A percentile compares a stretch with the other conserved stretches of the same genome.
These are phyloP conservation scores for Nemapogon koenigi DNA, from an alignment of 2,888 invertebrate species.

Conservation along the genomic window DNA sequence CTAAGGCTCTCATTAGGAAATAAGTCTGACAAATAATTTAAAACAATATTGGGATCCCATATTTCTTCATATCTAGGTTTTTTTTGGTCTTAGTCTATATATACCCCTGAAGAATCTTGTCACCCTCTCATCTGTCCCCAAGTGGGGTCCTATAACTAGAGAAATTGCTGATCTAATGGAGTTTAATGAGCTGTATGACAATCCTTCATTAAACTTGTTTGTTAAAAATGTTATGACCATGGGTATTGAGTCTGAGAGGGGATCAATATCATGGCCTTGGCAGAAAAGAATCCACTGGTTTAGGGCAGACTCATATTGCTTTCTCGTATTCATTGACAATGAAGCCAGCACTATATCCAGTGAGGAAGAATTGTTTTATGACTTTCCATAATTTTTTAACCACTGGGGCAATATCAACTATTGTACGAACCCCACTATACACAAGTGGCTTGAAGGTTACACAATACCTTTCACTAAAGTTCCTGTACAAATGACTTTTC, in stretches of 20 bases:
- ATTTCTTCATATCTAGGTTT: constrained; percentile 8
- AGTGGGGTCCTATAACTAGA: constrained; percentile 5
- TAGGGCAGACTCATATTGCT: constrained; percentile 3
- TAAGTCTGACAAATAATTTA: constrained; percentile 8
- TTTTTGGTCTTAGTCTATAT: constrained; percentile 4
- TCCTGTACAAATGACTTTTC: no score
- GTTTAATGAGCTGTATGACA: constrained; percentile 6
- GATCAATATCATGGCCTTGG: neutral
- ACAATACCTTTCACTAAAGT: no score
- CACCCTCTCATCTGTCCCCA: constrained; percentile 5
- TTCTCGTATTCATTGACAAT: constrained; percentile 1
- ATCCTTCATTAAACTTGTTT: constrained; percentile 1
- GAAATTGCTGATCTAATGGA: constrained; percentile 8
- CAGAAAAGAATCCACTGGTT: neutral
- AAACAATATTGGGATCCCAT: constrained; percentile 1
- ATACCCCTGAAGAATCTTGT: constrained; percentile 10
- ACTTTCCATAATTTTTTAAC: no score
- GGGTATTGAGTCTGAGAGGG: neutral
- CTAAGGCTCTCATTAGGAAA: neutral
- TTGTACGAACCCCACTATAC: no score
- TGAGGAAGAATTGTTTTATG: no score
- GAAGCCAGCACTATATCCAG: constrained; percentile 8
- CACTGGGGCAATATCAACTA: no score
- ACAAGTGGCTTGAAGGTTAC: no score
- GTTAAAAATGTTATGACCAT: constrained; percentile 1